Evolutionary conservation across 2,113 vertebrate genomes (phyloP).

Genomic region (Takifugu bimaculatus): DNA sequence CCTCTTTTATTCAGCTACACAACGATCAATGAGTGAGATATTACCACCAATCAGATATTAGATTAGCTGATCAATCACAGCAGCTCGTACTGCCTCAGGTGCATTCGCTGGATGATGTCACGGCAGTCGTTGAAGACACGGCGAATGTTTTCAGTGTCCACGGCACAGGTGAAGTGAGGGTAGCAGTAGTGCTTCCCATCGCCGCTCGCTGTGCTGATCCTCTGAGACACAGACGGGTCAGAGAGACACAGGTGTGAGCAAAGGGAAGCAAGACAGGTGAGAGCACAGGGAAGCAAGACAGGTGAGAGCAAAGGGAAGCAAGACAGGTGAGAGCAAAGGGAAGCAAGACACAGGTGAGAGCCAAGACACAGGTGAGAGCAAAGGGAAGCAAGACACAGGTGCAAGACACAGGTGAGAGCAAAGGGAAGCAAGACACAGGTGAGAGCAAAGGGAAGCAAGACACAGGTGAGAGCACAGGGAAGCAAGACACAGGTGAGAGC

Average conservation of each 20-base stretch:
- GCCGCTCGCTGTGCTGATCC: constrained; percentile 91
- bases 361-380: constrained; percentile 9
- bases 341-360: background rate
- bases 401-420: too few species aligned
- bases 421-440: constrained; percentile 3
- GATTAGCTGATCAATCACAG: constrained; percentile 77
- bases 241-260: constrained; percentile 3
- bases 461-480: background rate
- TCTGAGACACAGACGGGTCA: constrained; percentile 66
- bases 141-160: constrained; percentile 96
- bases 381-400: too few species aligned
- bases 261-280: background rate
- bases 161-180: constrained; percentile 94
- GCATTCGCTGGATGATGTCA: constrained; percentile 84
- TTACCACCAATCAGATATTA: background rate
- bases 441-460: background rate
- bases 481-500: background rate
- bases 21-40: too few species aligned
- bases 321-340: background rate
- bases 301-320: background rate
- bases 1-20: too few species aligned
- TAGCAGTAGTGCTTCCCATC: constrained; percentile 94
- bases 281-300: background rate
- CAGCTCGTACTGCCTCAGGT: constrained; percentile 96
- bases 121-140: constrained; percentile 78